These are phyloP conservation scores for Pissodes strobi DNA, from an alignment of 1,140 invertebrate species.

Conservation along the genomic window DNA sequence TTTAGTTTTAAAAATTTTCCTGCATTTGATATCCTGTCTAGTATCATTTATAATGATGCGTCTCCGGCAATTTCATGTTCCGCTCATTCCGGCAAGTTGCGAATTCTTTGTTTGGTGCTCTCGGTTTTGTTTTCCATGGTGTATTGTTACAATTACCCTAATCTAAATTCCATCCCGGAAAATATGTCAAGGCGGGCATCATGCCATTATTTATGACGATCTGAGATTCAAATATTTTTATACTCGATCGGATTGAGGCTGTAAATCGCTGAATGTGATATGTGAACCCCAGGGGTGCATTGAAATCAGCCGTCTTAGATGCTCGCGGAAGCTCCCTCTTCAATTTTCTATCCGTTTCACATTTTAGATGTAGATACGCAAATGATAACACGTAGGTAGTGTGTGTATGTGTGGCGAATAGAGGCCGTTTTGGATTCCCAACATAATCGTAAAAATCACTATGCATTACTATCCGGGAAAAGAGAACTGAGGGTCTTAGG, in stretches of 20 bases:
- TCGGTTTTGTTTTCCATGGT: too few species aligned
- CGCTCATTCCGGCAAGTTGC: too few species aligned
- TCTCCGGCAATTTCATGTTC: too few species aligned
- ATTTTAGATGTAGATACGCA: constrained; percentile 47
- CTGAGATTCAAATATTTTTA: constrained; percentile 36
- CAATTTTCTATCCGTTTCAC: constrained; percentile 52
- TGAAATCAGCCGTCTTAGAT: constrained; percentile 46
- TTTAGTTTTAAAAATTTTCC: too few species aligned
- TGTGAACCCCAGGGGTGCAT: constrained; percentile 49
- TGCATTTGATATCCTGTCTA: too few species aligned
- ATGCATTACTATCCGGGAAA: constrained; percentile 47
- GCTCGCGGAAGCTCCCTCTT: constrained; percentile 41
- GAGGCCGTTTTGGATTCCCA: constrained; percentile 53
- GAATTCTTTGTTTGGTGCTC: too few species aligned
- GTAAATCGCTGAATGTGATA: constrained; percentile 50
- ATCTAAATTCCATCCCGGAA: too few species aligned
- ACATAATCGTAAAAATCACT: constrained; percentile 57
- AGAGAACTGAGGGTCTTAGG: constrained; percentile 22
- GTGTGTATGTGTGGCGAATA: constrained; percentile 36
- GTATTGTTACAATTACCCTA: too few species aligned
- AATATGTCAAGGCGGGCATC: too few species aligned
- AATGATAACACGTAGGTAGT: constrained; percentile 44
- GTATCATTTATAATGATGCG: too few species aligned
- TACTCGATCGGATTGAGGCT: constrained; percentile 40
- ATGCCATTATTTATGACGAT: constrained; percentile 40